Base-by-base conservation (phyloP, 2,113 vertebrate species). In the Cranoglanis bouderius region DNA sequence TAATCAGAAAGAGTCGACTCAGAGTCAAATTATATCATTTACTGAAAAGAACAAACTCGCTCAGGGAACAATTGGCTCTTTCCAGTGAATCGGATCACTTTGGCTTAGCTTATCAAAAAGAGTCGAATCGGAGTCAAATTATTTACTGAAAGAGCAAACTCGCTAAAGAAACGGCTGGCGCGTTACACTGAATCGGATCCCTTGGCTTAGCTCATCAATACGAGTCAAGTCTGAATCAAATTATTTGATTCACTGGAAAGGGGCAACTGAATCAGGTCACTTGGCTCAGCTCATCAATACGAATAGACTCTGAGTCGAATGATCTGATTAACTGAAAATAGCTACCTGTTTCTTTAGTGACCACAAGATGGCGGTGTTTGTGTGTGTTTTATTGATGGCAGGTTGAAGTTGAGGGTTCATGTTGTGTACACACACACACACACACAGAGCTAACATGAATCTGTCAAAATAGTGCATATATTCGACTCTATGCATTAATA, bases 341-440 rank as follows among this genome's bases (percentile, higher is more conserved):
- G 19, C 74, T 0, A 2, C 3, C 10, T 2, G 24, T 46, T 49
- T n/a, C 1, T 26, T 77, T 5, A 57, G 32, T 38, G 67, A 2
- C 81, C 85, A 21, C 0, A 29, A 82, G 89, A 85, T 77, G 77
- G 29, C 84, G 67, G 6, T 6, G 75, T 86, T 63, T 43, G 85
- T 65, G n/a, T 57, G n/a, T 32, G 29, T 87, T 82, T 38, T 35
- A 26, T 43, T 14, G 24, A 14, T 19, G 10, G 83, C 40, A 43
- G 75, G 74, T 90, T 85, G 89, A 85, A 85, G 89, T 85, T 90
- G 84, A 82, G 77, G 87, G 75, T 70, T 90, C 89, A 85, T 9
- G 65, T 74, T 65, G 84, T 55, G 74, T 61, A 61, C 51, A 85
- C 65, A 35, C 81, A 12, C 59, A 59, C 38, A 87, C 32, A 29